Evolutionary conservation across 2,888 invertebrate species (phyloP).

Genomic region (Aquatica leii): DNA sequence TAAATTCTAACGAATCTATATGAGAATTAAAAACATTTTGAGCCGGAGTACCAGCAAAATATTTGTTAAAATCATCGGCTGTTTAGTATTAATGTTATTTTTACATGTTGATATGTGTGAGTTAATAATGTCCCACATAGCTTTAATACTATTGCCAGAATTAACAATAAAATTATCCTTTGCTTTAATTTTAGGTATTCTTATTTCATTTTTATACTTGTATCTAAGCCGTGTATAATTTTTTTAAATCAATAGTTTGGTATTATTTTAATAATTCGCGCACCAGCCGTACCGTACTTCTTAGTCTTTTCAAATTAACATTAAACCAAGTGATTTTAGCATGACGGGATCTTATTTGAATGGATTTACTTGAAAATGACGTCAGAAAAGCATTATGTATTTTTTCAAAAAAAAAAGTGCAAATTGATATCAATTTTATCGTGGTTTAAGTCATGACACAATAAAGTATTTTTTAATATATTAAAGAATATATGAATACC

Average conservation of each 20-base stretch:
- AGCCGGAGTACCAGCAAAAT: not conserved
- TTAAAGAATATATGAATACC: too few species aligned
- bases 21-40: not conserved
- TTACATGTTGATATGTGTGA: not conserved
- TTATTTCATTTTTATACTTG: not conserved
- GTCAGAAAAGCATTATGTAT: too few species aligned
- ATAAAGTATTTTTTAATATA: too few species aligned
- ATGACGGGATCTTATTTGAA: too few species aligned
- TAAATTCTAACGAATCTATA: too few species aligned
- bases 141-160: not conserved
- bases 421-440: too few species aligned
- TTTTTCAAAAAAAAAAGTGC: too few species aligned
- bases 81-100: not conserved
- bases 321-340: not conserved
- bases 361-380: too few species aligned
- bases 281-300: not conserved
- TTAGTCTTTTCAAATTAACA: not conserved
- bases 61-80: not conserved
- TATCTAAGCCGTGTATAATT: not conserved
- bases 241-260: not conserved
- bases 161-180: not conserved
- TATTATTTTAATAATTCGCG: not conserved
- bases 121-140: slow-evolving; percentile 8
- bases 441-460: too few species aligned
- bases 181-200: not conserved